Percentiles rank a stretch among this genome's conserved stretches.
Evolutionary conservation across 2,113 vertebrate genomes (phyloP).

Genomic region (Spermophilus dauricus): DNA sequence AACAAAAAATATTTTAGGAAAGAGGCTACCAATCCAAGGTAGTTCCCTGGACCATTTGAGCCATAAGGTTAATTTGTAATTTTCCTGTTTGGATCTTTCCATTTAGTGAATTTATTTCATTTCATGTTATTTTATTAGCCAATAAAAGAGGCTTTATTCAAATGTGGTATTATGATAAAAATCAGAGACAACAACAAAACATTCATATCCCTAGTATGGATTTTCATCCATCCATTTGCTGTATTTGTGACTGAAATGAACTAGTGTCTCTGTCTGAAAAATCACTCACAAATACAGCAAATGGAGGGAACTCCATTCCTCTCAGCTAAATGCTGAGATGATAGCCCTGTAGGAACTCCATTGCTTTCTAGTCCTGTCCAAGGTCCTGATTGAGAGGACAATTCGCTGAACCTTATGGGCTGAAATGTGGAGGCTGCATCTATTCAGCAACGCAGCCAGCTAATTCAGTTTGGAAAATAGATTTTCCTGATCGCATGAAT

Average conservation of each 20-base stretch:
- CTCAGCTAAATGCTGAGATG: neutral
- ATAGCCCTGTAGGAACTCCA: neutral
- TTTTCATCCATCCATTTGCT: neutral
- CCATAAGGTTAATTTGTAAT: neutral
- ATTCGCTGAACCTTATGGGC: neutral
- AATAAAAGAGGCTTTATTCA: neutral
- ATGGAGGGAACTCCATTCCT: neutral
- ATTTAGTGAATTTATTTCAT: neutral
- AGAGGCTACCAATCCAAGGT: neutral
- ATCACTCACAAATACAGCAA: neutral
- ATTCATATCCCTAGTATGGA: neutral
- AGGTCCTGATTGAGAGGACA: constrained; percentile 44
- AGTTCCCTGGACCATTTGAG: neutral
- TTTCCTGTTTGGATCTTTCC: neutral
- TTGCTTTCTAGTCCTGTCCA: constrained; percentile 48
- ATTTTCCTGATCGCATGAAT: neutral
- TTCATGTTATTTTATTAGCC: neutral
- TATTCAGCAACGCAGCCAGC: neutral
- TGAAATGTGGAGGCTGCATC: neutral
- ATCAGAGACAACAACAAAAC: neutral
- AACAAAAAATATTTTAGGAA: neutral
- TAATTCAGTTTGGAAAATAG: neutral
- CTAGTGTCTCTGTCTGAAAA: neutral
- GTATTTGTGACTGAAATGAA: neutral
- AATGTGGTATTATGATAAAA: neutral